phyloP scores from a whole-genome alignment of 64 coral and sea anemone genomes.

The Stichodactyla helianthus region DNA sequence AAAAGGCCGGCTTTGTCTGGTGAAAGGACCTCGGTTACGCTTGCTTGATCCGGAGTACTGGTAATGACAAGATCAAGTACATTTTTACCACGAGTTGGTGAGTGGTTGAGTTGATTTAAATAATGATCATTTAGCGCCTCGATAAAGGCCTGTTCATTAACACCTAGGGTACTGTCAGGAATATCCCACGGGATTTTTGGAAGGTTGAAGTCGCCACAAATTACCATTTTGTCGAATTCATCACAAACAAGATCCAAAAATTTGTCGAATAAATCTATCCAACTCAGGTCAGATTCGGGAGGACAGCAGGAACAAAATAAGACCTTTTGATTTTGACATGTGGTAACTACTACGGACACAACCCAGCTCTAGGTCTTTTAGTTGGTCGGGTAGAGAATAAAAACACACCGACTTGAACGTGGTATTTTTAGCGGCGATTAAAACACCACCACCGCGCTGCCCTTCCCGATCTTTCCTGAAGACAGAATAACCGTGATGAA shows the following conservation, averaged over 20 bases:
- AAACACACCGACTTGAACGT: slow-evolving; percentile 43
- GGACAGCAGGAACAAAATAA: slow-evolving; percentile 53
- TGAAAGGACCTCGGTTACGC: slow-evolving; percentile 5
- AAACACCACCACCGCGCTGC: slow-evolving; percentile 20
- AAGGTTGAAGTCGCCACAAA: slow-evolving; percentile 51
- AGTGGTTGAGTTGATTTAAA: not conserved
- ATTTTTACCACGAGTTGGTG: slow-evolving; percentile 1
- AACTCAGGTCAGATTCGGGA: slow-evolving; percentile 20
- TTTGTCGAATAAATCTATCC: slow-evolving; percentile 37
- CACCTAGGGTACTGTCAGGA: too few species aligned
- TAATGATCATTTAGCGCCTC: not conserved
- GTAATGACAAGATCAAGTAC: slow-evolving; percentile 13
- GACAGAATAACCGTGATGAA: slow-evolving; percentile 19
- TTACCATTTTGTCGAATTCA: slow-evolving; percentile 44
- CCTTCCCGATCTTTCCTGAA: slow-evolving; percentile 26
- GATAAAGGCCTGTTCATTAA: not conserved
- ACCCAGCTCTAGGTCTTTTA: slow-evolving; percentile 40
- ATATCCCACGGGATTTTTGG: slow-evolving; percentile 54
- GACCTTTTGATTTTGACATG: slow-evolving; percentile 39
- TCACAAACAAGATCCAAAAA: slow-evolving; percentile 53
- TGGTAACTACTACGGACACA: slow-evolving; percentile 23
- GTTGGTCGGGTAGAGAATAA: not conserved
- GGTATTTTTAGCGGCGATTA: slow-evolving; percentile 31
- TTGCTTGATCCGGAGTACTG: slow-evolving; percentile 17
- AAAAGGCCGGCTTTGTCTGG: slow-evolving; percentile 33